Percentiles rank a stretch among this genome's conserved stretches.
Conservation (phyloP, 2,888 invertebrate species). For the Drosophila monieri region DNA sequence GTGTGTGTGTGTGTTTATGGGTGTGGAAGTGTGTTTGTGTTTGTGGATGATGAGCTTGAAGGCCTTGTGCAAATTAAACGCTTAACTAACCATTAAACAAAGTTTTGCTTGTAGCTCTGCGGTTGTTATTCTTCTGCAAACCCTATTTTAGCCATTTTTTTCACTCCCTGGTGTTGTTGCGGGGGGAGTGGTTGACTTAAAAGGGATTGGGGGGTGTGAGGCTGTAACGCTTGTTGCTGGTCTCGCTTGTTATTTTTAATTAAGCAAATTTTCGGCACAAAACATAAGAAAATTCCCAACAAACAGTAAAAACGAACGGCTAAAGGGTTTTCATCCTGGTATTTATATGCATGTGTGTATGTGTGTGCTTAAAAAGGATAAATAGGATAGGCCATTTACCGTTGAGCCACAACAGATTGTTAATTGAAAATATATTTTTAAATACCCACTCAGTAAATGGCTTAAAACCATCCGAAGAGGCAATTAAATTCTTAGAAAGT, state of each 20-base stretch:
- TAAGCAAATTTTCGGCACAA: constrained; percentile 72
- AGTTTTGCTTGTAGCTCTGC: constrained; percentile 75
- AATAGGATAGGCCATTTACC: constrained; percentile 24
- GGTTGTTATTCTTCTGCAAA: constrained; percentile 49
- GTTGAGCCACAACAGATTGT: constrained; percentile 56
- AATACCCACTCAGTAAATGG: constrained; percentile 15
- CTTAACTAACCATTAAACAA: constrained; percentile 75
- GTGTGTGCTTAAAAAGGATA: constrained; percentile 29
- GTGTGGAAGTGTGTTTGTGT: neutral
- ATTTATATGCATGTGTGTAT: constrained; percentile 11
- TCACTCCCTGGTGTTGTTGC: constrained; percentile 3
- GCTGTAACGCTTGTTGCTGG: constrained; percentile 38
- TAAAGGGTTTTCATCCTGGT: constrained; percentile 13
- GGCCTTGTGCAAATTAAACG: constrained; percentile 70
- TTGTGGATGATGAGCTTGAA: constrained; percentile 31
- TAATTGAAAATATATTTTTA: constrained; percentile 58
- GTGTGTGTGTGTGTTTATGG: neutral
- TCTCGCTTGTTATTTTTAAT: constrained; percentile 71
- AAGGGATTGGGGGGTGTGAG: constrained; percentile 28
- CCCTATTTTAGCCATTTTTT: constrained; percentile 10
- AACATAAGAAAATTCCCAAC: constrained; percentile 63
- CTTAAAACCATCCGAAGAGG: constrained; percentile 36
- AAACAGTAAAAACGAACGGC: constrained; percentile 27
- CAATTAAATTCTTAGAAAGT: constrained; percentile 53
- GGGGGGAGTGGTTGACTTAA: constrained; percentile 10